Conservation (phyloP, 2,888 invertebrate species). For the Napeogenes inachia region DNA sequence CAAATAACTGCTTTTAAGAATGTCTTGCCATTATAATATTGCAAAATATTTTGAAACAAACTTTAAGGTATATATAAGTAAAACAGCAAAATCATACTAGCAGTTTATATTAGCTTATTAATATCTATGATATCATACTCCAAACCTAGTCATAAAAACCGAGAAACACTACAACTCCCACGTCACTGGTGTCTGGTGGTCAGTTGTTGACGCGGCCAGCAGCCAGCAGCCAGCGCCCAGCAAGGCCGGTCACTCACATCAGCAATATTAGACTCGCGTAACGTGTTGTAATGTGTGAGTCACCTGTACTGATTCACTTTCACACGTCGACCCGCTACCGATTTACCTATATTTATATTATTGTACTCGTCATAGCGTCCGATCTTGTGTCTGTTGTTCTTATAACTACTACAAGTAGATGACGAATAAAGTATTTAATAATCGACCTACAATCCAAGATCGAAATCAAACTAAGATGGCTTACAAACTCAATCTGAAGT, state of each 20-base stretch:
- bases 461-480: background rate
- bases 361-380: background rate
- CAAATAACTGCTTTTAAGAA: background rate
- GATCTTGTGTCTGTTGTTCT: no score
- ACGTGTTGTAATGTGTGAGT: conserved; percentile 49
- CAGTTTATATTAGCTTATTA: no score
- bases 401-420: no score
- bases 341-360: conserved; percentile 13
- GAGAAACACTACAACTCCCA: conserved; percentile 4
- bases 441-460: no score
- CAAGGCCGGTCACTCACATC: conserved; percentile 64
- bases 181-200: background rate
- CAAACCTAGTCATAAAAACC: conserved; percentile 4
- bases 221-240: conserved; percentile 10
- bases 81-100: no score
- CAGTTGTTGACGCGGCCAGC: no score
- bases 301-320: conserved; percentile 40
- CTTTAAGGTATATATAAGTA: no score
- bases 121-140: no score
- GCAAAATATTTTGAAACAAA: background rate
- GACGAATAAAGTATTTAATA: no score
- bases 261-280: conserved; percentile 39
- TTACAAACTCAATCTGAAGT: background rate
- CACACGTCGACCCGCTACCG: conserved; percentile 27
- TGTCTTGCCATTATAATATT: background rate